Percentiles rank a stretch among this genome's conserved stretches.
phyloP scores from a whole-genome alignment of 2,888 invertebrate species.

The Bugulina stolonifera region DNA sequence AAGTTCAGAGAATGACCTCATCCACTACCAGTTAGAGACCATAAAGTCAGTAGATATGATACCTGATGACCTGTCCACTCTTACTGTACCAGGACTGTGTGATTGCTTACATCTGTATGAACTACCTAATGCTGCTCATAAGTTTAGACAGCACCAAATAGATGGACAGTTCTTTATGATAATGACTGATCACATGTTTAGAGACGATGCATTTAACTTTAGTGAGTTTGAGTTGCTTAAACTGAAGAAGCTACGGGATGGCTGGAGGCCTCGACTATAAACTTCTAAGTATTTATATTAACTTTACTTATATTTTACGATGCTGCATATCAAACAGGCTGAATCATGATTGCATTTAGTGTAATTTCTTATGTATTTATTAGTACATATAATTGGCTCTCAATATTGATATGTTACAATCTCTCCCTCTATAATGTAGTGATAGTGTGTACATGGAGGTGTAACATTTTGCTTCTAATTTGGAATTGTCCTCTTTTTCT shows the following conservation, averaged over 20 bases:
- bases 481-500: too few species aligned
- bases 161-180: slow-evolving; percentile 27
- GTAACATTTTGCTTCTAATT: too few species aligned
- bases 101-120: slow-evolving; percentile 20
- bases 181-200: slow-evolving; percentile 25
- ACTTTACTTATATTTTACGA: too few species aligned
- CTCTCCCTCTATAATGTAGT: too few species aligned
- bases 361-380: too few species aligned
- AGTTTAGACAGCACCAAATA: slow-evolving; percentile 24
- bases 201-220: slow-evolving; percentile 21
- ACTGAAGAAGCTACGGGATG: slow-evolving; percentile 5
- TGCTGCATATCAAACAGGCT: too few species aligned
- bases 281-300: too few species aligned
- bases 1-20: slow-evolving; percentile 20
- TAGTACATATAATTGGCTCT: too few species aligned
- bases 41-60: slow-evolving; percentile 25
- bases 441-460: too few species aligned
- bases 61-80: slow-evolving; percentile 5
- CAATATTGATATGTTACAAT: too few species aligned
- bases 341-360: too few species aligned
- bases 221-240: slow-evolving; percentile 25
- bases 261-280: slow-evolving; percentile 19
- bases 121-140: slow-evolving; percentile 15
- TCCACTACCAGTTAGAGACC: slow-evolving; percentile 18
- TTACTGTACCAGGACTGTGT: slow-evolving; percentile 6